Evolutionary conservation across 2,797 vertebrate species (phyloP).

Genomic region (Sebastolobus alascanus): DNA sequence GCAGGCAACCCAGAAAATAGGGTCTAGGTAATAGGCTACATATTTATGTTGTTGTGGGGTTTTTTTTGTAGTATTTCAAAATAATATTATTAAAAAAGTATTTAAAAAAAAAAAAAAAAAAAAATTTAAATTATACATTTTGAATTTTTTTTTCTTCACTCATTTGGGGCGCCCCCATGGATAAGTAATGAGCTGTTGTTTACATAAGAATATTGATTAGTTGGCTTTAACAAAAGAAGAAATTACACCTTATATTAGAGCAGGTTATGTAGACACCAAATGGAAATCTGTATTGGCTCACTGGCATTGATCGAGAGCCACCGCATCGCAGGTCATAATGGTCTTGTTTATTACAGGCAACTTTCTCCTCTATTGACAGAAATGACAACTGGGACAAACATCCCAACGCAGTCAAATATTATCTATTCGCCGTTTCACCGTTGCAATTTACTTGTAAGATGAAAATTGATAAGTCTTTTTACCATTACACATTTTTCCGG

Average conservation of each 20-base stretch:
- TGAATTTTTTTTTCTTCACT: no score
- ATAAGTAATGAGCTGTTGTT: neutral
- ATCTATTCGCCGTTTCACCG: slow-evolving; percentile 13
- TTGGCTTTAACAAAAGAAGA: neutral
- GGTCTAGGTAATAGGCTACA: no score
- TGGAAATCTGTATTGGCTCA: neutral
- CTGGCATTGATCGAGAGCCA: neutral
- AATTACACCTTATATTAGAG: neutral
- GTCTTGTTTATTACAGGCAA: neutral
- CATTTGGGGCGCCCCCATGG: no score
- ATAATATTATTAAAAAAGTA: no score
- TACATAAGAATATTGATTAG: neutral
- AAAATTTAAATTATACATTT: no score
- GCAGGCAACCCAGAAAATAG: no score
- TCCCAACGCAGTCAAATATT: neutral
- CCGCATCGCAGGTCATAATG: neutral
- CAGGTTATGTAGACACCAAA: neutral
- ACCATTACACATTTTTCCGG: slow-evolving; percentile 1
- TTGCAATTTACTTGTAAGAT: slow-evolving; percentile 20
- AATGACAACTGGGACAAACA: slow-evolving; percentile 17
- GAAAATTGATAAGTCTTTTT: slow-evolving; percentile 30
- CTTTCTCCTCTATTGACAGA: slow-evolving; percentile 3
- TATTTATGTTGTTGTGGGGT: no score
- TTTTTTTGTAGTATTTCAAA: no score
- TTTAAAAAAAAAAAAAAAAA: no score